phyloP scores from a whole-genome alignment of 2,113 vertebrate genomes.

The Sialia sialis region DNA sequence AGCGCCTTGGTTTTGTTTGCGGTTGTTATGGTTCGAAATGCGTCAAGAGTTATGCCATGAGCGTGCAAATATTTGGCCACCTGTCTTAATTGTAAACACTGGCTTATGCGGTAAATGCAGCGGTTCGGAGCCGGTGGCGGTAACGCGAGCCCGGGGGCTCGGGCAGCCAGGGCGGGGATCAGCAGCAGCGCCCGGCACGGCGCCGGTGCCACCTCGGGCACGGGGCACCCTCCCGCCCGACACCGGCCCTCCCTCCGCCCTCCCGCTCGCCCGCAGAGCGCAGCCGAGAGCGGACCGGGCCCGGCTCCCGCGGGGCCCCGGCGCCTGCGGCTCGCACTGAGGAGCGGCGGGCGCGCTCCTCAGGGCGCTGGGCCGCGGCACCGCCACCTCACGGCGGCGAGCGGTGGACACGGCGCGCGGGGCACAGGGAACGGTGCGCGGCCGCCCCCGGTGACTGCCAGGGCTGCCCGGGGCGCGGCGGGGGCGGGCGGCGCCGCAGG shows the following conservation, averaged over 20 bases:
- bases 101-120: not conserved
- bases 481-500: no score
- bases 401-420: no score
- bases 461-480: no score
- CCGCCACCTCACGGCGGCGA: not conserved
- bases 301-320: not conserved
- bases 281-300: not conserved
- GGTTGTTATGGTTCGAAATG: not conserved
- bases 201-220: not conserved
- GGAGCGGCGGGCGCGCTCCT: not conserved
- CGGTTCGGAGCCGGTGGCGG: rapidly evolving
- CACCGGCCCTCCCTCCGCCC: not conserved
- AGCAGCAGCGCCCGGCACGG: not conserved
- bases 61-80: not conserved
- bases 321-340: not conserved
- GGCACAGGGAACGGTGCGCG: no score
- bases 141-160: not conserved
- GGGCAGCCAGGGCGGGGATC: no score
- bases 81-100: not conserved
- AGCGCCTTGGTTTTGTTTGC: not conserved
- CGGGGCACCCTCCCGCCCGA: not conserved
- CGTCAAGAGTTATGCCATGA: not conserved
- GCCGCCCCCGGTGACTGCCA: no score
- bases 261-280: not conserved
- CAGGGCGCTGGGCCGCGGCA: not conserved